Percentiles rank a stretch among this genome's conserved stretches.
Evolutionary conservation across 92 coral and sea anemone genomes (phyloP).

Genomic region (Parazoanthus darwini): DNA sequence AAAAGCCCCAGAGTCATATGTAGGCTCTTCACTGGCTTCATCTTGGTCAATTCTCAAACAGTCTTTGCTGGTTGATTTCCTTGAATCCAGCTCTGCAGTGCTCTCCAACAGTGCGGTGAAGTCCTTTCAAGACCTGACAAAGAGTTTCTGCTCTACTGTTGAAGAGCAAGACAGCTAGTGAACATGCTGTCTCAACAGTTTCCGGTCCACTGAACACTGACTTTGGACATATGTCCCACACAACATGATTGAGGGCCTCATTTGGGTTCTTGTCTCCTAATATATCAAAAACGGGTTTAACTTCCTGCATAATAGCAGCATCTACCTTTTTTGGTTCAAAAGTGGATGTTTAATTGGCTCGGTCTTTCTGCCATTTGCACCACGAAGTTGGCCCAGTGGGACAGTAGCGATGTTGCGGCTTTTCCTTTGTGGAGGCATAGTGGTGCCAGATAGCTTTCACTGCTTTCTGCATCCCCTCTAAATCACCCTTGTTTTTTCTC

Average conservation of each 20-base stretch:
- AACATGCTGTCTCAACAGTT: conserved; percentile 37
- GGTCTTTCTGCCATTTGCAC: conserved; percentile 56
- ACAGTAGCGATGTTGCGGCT: not conserved
- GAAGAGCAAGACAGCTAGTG: conserved; percentile 46
- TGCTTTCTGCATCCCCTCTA: conserved; percentile 42
- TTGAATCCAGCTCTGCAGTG: conserved; percentile 48
- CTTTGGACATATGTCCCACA: conserved; percentile 53
- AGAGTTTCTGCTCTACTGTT: conserved; percentile 45
- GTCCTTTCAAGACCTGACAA: conserved; percentile 43
- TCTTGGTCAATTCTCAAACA: conserved; percentile 29
- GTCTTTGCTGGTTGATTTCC: conserved; percentile 36
- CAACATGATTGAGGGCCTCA: conserved; percentile 57
- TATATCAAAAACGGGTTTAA: no score
- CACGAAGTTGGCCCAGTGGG: conserved; percentile 20
- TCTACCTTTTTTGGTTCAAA: conserved; percentile 45
- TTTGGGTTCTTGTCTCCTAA: conserved; percentile 22
- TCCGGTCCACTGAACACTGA: conserved; percentile 40
- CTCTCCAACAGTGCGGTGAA: conserved; percentile 44
- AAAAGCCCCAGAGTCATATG: conserved; percentile 52
- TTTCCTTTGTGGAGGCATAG: conserved; percentile 48
- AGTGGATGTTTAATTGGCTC: conserved; percentile 36
- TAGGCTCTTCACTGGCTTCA: conserved; percentile 34
- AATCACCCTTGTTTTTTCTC: conserved; percentile 3
- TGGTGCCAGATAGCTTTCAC: conserved; percentile 52
- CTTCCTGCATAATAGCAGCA: conserved; percentile 20